Base-by-base conservation (phyloP, 2,797 vertebrate species). In the Pachyuromys duprasi region DNA sequence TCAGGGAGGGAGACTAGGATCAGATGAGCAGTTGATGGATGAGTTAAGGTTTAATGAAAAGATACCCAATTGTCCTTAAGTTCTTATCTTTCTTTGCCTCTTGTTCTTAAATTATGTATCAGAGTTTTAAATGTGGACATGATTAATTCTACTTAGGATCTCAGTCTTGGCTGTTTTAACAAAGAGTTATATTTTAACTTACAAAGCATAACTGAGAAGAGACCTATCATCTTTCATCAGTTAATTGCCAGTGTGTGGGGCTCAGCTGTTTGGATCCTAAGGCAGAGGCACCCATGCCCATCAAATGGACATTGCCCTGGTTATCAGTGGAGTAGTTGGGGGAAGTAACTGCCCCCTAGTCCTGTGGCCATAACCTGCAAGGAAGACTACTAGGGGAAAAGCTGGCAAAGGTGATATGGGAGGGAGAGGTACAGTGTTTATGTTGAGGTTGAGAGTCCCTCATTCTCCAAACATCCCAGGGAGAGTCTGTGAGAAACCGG, bases 81-180 rank as follows among this genome's bases (percentile, higher is more conserved):
- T 96, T 94, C 94, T 97, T 97, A 97, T 97, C 97, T 98, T 97
- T 97, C 93, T 90, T 96, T 91, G 86, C 93, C 55, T 94, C 93
- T 97, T 89, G 65, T 94, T 97, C 95, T 97, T 98, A 94, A 98
- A 97, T 97, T 97, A 97, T 97, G 86, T 96, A 96, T 97, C 95
- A 96, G 96, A 96, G 96, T 97, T 97, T 97, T 93, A 96, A 98
- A 97, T 65, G 82, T 95, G 79, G 93, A 93, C 94, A 93, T 98
- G 97, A 98, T 98, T 97, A 96, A 98, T 98, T 93, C 81, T 74
- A 62, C 96, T 95, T 96, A 92, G 83, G 89, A 92, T 96, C 95
- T 93, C 69, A 14, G 26, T 91, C 89, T 93, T 95, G 90, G 84
- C 97, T 93, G 74, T 92, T 95, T 94, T 96, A 95, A 97, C 78